Evolutionary conservation across 2,888 invertebrate genomes (phyloP), one percentile per base, ranked within the genome.

Genomic region (Lithophane ornitopus): DNA sequence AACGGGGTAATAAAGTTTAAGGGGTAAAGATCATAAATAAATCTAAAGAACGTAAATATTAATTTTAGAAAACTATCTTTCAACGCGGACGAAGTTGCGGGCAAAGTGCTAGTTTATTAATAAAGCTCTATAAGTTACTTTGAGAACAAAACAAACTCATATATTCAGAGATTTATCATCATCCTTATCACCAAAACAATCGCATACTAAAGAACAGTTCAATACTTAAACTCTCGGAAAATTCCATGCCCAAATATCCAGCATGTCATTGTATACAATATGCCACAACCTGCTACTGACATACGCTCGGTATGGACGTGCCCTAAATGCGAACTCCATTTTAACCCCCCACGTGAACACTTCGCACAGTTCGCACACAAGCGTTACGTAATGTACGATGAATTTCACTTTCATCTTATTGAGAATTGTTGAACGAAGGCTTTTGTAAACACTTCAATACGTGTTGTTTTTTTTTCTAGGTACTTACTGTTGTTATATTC

Each of bases 311-410:
- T 52, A 39, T 80, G 54, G 3, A 80, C 54, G 22, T 69, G 59
- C 41, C 67, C 82, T 78, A 70, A 78, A 49, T 49, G 9, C 11
- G 49, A 56, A 72, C 39, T 61, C n/a, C 44, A 66, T 54, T 61
- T 58, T 46, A 67, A 76, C 34, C 26, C 7, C 28, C 39, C 73
- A 66, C 44, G 49, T 56, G 70, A 70, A 70, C 34, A 70, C 58
- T 68, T 58, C 34, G 4, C 28, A 66, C 41, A 41, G 26, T 67
- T 41, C n/a, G 2, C 68, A 0, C 39, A 68, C 39, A 72, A 72
- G 44, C 46, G 39, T 70, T 70, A 78, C 82, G 22, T 62, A 73
- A 81, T 77, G n/a, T 46, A 67, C 46, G 66, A 54, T 41, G 12
- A 46, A 56, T 62, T 39, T 7, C 59, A 69, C 54, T 75, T 74